Evolutionary conservation across 2,888 invertebrate species (phyloP), one percentile per base, ranked within the genome.

Genomic region (Melipona beecheii): DNA sequence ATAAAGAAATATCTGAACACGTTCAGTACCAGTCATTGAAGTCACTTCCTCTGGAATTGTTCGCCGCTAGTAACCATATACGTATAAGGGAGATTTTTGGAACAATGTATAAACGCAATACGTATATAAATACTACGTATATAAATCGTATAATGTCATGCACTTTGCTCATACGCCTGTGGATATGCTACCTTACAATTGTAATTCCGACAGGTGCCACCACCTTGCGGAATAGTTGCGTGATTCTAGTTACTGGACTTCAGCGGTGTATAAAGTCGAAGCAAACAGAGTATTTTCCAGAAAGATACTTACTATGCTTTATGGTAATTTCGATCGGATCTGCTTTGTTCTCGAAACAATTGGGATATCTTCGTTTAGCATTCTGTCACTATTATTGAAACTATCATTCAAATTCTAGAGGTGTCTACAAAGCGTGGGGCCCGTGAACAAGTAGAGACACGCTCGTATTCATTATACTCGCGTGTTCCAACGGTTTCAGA

Each of bases 131-230:
- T 27, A n/a, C 43, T n/a, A n/a, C n/a, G n/a, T n/a, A n/a, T n/a
- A n/a, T n/a, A n/a, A n/a, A 1, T 65, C 5, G 6, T 49, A 49
- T 3, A 36, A n/a, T 15, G n/a, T 15, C n/a, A 58, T n/a, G 56
- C 24, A 58, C 24, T 64, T 65, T 72, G 24, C 62, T 11, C 31
- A 13, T 24, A 64, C 86, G 78, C 86, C 87, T 89, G 70, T 66
- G 27, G 9, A 17, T 79, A 86, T 82, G 84, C 77, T 76, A 80
- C 87, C 75, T 58, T 52, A 31, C 56, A 49, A 27, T 74, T 73
- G 43, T 15, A 49, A 31, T 68, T 89, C 90, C 88, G 85, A 83
- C 91, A 90, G 90, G 91, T 91, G 90, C 89, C 87, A 91, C 90
- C 90, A 91, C 86, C 90, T 91, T 83, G 87, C 89, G 91, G 91